These are phyloP conservation scores for Zaprionus camerounensis DNA, from an alignment of 1,140 invertebrate genomes.

Conservation along the genomic window DNA sequence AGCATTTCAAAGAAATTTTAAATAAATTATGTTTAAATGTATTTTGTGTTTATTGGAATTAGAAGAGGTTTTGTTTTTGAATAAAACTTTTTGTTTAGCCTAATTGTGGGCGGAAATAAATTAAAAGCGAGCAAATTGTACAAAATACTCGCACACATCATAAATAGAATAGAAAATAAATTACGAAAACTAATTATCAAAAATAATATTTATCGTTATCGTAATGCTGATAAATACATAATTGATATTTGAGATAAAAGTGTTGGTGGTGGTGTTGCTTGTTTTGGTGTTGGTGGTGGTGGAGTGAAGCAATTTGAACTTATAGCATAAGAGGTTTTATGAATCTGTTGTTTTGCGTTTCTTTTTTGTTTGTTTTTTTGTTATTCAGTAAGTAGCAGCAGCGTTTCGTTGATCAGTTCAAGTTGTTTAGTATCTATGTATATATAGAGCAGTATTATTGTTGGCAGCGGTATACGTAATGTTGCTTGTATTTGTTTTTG, in stretches of 20 bases:
- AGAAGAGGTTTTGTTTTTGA: slow-evolving; percentile 7
- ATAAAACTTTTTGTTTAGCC: slow-evolving; percentile 39
- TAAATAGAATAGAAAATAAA: slow-evolving; percentile 59
- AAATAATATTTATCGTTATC: slow-evolving; percentile 30
- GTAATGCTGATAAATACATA: slow-evolving; percentile 41
- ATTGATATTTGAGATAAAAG: slow-evolving; percentile 63
- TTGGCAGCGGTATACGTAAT: slow-evolving; percentile 72
- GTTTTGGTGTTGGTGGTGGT: slow-evolving; percentile 14
- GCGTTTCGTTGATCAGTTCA: slow-evolving; percentile 79
- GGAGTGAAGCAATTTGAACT: slow-evolving; percentile 58
- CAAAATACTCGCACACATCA: slow-evolving; percentile 18
- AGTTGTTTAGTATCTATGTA: slow-evolving; percentile 53
- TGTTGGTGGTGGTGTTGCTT: not conserved
- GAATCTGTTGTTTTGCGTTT: slow-evolving; percentile 27
- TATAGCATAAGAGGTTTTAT: slow-evolving; percentile 51
- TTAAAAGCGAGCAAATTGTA: slow-evolving; percentile 44
- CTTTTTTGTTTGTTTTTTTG: not conserved
- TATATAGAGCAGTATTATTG: slow-evolving; percentile 71
- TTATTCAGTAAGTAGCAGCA: slow-evolving; percentile 69
- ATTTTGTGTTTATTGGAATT: slow-evolving; percentile 35
- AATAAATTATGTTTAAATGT: slow-evolving; percentile 25
- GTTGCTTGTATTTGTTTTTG: slow-evolving; percentile 28
- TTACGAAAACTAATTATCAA: slow-evolving; percentile 35
- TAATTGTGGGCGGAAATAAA: slow-evolving; percentile 71
- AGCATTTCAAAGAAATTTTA: slow-evolving; percentile 20